Base-by-base conservation (phyloP, 2,888 invertebrate genomes). In the Philhelius pedissequus region DNA sequence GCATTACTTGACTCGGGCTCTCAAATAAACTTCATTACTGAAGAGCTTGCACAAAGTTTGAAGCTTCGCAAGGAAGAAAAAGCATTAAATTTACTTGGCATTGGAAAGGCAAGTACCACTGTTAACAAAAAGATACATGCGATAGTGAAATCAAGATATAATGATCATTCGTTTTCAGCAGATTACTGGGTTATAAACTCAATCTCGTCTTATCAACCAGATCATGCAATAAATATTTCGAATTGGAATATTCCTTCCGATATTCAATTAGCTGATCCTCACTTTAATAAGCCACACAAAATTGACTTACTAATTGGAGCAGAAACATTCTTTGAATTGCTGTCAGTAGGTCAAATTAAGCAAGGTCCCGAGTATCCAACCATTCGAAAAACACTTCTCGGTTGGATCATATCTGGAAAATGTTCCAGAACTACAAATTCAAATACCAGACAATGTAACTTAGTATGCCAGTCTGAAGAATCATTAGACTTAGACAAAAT, bases 171-270 rank as follows among this genome's bases (percentile, higher is more conserved):
- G 13, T 74, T 68, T n/a, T 32, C 38, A 18, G 35, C 79, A 11
- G 79, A 73, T 50, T 79, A 52, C 22, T 80, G 60, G 60, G 43
- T 60, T 18, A 30, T 74, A 52, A 20, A 38, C 8, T 48, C 50
- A 3, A 79, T 79, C 18, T 56, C 73, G 13, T 13, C 30, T 1
- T 73, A 66, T 27, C 73, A 80, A 27, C 73, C 73, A n/a, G 45
- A 60, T 35, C 73, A 62, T 2, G 25, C 64, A 3, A 38, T 70
- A 3, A 54, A 25, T 40, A 62, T 52, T 5, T 20, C 27, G 9
- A 56, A 20, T 9, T 80, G 80, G 82, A 76, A 76, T 40, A 43
- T 76, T n/a, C 73, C 69, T 0, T 13, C 11, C 11, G 13, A 35
- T 8, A 13, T 35, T 35, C n/a, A n/a, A n/a, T n/a, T n/a, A n/a